Evolutionary conservation across 2,888 invertebrate genomes (phyloP).

Genomic region (Cephus pygmeus): DNA sequence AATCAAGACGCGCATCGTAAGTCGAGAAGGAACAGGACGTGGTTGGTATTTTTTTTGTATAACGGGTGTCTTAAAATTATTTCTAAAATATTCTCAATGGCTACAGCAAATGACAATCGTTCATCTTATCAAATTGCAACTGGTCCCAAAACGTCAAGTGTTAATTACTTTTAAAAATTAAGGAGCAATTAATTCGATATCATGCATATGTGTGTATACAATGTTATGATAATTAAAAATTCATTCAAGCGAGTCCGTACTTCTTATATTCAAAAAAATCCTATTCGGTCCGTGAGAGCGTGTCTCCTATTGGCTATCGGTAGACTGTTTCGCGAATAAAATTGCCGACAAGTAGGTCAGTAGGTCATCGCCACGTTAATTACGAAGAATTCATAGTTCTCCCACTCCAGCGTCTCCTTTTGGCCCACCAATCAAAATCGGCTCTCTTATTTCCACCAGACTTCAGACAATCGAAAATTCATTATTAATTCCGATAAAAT

Average conservation of each 20-base stretch:
- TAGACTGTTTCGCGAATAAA: conserved; percentile 16
- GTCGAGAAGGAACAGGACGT: conserved; percentile 12
- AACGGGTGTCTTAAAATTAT: neutral
- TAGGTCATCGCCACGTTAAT: conserved; percentile 55
- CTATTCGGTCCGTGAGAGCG: conserved; percentile 17
- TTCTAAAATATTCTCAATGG: neutral
- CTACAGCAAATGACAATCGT: neutral
- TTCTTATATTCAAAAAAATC: neutral
- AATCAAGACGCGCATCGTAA: conserved; percentile 22
- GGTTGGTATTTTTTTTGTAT: conserved; percentile 1
- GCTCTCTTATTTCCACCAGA: neutral
- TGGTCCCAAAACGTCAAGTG: neutral
- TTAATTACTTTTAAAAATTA: neutral
- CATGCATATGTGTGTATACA: neutral
- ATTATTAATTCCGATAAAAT: neutral
- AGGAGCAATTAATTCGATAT: neutral
- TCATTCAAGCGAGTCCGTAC: neutral
- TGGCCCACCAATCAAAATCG: neutral
- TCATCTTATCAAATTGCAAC: neutral
- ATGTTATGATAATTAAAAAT: neutral
- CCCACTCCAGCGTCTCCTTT: conserved; percentile 37
- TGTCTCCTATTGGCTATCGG: conserved; percentile 10
- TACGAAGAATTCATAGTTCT: conserved; percentile 45
- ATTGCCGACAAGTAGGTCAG: conserved; percentile 45
- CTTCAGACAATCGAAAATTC: neutral